Conservation (phyloP, 2,797 vertebrate species). For the Stomatorhinus walkeri region DNA sequence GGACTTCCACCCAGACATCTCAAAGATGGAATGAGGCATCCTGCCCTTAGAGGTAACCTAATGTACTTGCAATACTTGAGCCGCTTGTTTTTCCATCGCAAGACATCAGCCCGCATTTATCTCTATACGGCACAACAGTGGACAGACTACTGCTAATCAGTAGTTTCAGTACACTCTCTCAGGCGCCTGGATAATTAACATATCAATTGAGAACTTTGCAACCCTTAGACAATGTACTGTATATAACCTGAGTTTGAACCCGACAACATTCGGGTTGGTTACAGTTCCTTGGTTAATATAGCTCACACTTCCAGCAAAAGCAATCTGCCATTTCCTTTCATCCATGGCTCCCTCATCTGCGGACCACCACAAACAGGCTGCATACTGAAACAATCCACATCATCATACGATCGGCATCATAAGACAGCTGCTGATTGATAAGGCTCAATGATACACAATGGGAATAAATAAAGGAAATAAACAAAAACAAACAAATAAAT, state of each 20-base stretch:
- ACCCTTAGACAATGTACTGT: neutral
- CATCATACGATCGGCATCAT: neutral
- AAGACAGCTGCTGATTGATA: neutral
- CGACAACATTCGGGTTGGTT: neutral
- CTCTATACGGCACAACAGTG: neutral
- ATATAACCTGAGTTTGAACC: conserved; percentile 6
- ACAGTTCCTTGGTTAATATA: neutral
- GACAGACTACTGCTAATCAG: neutral
- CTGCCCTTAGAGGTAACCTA: neutral
- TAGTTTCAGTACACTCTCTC: neutral
- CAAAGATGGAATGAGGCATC: neutral
- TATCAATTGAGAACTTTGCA: neutral
- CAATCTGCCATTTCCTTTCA: neutral
- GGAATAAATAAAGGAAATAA: neutral
- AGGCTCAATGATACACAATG: neutral
- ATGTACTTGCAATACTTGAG: neutral
- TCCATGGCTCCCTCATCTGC: neutral
- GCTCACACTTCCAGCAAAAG: neutral
- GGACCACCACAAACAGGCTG: neutral
- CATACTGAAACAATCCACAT: neutral
- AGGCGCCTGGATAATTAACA: conserved; percentile 4
- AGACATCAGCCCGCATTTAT: neutral
- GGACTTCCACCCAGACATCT: neutral
- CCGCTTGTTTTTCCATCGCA: neutral
- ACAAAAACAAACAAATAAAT: neutral